Percentiles rank a stretch among this genome's conserved stretches.
Conservation (phyloP, 2,888 invertebrate species). For the Melinaea marsaeus region DNA sequence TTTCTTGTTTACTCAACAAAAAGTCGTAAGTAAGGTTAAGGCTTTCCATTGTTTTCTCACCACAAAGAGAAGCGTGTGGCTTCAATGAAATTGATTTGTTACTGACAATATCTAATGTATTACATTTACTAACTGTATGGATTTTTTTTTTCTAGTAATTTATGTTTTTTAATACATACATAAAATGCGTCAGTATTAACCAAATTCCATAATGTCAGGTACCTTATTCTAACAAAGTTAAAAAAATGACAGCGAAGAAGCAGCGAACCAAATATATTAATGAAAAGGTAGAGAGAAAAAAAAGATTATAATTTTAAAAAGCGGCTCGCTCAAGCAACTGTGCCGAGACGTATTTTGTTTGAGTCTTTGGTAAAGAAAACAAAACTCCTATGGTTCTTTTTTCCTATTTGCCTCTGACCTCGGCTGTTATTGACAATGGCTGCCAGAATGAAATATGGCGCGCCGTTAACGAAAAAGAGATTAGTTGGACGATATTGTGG, state of each 20-base stretch:
- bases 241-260: constrained; percentile 63
- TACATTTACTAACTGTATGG: neutral
- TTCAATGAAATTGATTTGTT: constrained; percentile 27
- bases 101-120: constrained; percentile 13
- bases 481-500: constrained; percentile 69
- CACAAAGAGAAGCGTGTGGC: constrained; percentile 27
- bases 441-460: constrained; percentile 77
- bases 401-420: constrained; percentile 75
- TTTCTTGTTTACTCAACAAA: constrained; percentile 16
- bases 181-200: neutral
- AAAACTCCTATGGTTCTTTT: constrained; percentile 67
- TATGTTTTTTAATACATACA: too few relatives aligned
- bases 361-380: constrained; percentile 71
- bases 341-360: constrained; percentile 69
- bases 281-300: constrained; percentile 72
- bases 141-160: neutral
- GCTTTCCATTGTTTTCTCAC: constrained; percentile 33
- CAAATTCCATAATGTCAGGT: constrained; percentile 37
- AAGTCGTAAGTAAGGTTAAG: constrained; percentile 21
- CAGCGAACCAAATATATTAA: constrained; percentile 72
- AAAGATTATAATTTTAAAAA: constrained; percentile 65
- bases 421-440: constrained; percentile 75
- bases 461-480: constrained; percentile 72
- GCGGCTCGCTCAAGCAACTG: constrained; percentile 70
- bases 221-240: constrained; percentile 44